Base-by-base conservation (phyloP, 2,888 invertebrate species). In the Drosophila lacicola region DNA sequence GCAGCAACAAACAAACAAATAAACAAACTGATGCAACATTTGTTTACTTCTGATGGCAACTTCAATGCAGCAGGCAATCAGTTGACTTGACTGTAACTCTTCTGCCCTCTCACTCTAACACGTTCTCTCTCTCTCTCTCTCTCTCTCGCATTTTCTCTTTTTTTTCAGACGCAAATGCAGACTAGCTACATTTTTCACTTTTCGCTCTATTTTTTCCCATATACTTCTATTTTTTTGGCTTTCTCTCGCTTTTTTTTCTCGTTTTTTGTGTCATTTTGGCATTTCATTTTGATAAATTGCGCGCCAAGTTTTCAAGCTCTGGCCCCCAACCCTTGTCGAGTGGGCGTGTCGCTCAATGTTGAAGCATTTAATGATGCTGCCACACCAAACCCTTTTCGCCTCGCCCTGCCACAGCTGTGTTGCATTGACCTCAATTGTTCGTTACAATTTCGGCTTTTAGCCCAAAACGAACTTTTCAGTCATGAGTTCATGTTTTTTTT, bases 201-300 rank as follows among this genome's bases (percentile, higher is more conserved):
- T 83, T 73, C 79, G 47, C 46, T 58, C 64, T 17, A 17, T 39
- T 39, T 61, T 54, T 63, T 68, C 29, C 29, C 29, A 29, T 29
- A 2, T 29, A 29, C 29, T 29, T 29, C 29, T 8, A 29, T 29
- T 29, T 29, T 34, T 37, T 67, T 68, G 65, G 69, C 57, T 45
- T 46, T 54, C 65, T 41, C 41, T 49, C 41, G 61, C 46, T 41
- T 11, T 37, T 41, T n/a, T 41, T 50, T 17, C 29, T 55, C 56
- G 42, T 64, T 60, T 53, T 57, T 50, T 58, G 51, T 67, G 61
- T 67, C 57, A 58, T 67, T 69, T 63, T 75, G 75, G 73, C 71
- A 70, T 75, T 86, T 81, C 78, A 81, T 82, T 86, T 85, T 85
- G 85, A 85, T 85, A 86, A 85, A 85, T 86, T 84, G 80, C 72